Evolutionary conservation across 2,797 vertebrate species (phyloP).

Genomic region (Gymnothorax javanicus): DNA sequence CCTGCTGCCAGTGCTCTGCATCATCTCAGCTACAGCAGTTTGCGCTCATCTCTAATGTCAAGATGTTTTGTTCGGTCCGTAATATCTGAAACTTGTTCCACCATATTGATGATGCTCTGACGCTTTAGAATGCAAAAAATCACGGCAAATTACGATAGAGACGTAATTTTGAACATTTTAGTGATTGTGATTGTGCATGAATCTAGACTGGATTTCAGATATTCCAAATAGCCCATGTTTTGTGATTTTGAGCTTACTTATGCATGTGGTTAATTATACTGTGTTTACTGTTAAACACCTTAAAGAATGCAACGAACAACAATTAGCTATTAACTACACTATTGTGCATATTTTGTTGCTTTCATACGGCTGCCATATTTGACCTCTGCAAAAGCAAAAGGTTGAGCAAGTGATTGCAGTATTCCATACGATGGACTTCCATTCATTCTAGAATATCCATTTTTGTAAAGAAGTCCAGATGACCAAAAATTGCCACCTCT

Average conservation of each 20-base stretch:
- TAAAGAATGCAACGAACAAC: neutral
- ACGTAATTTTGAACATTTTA: too few relatives aligned
- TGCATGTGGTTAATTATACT: neutral
- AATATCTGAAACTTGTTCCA: too few relatives aligned
- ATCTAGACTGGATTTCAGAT: neutral
- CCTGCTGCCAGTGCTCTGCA: constrained; percentile 21
- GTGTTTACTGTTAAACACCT: neutral
- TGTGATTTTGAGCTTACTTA: neutral
- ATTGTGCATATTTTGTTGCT: neutral
- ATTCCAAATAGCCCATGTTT: neutral
- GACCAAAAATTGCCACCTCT: too few relatives aligned
- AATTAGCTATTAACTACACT: neutral
- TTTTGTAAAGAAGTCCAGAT: too few relatives aligned
- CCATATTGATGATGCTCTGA: too few relatives aligned
- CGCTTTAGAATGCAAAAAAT: too few relatives aligned
- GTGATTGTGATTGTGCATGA: neutral
- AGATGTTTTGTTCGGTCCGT: too few relatives aligned
- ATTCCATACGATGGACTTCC: neutral
- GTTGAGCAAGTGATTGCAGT: neutral
- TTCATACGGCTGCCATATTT: neutral
- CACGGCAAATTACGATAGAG: too few relatives aligned
- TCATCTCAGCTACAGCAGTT: constrained; percentile 9
- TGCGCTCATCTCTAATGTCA: neutral
- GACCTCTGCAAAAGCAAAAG: neutral
- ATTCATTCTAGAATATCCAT: too few relatives aligned